These are phyloP conservation scores for Discoglossus pictus DNA, from an alignment of 2,797 vertebrate species.

Conservation along the genomic window DNA sequence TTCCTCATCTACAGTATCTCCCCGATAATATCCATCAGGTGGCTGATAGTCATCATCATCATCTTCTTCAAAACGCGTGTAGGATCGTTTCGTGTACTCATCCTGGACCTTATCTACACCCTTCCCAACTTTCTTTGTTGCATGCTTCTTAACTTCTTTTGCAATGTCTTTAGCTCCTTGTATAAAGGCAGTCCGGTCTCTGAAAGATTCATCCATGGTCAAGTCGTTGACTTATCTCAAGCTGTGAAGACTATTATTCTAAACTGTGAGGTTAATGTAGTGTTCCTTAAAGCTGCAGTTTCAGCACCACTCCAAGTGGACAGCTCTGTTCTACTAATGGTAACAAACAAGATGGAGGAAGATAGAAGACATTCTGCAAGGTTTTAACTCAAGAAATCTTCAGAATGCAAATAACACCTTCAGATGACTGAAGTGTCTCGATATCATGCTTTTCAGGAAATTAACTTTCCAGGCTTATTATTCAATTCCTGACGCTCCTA, in stretches of 20 bases:
- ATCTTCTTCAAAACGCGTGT: constrained; percentile 91
- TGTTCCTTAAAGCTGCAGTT: background rate
- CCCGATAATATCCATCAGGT: constrained; percentile 80
- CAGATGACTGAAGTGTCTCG: background rate
- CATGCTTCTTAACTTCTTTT: constrained; percentile 92
- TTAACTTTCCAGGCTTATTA: background rate
- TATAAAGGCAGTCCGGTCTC: constrained; percentile 91
- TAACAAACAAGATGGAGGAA: background rate
- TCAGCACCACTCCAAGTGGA: constrained; percentile 6
- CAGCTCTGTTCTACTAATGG: constrained; percentile 1
- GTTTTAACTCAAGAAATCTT: too few species aligned
- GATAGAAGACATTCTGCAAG: constrained; percentile 3
- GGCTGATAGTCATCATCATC: constrained; percentile 80
- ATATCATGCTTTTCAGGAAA: background rate
- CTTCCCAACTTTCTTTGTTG: constrained; percentile 87
- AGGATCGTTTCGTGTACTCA: constrained; percentile 91
- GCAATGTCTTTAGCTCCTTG: constrained; percentile 96
- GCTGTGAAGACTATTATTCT: background rate
- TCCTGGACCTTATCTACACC: constrained; percentile 86
- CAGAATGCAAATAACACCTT: too few species aligned
- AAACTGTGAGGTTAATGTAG: too few species aligned
- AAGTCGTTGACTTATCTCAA: background rate
- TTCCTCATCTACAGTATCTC: constrained; percentile 83
- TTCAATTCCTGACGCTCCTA: constrained; percentile 12
- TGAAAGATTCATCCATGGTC: constrained; percentile 87